These are phyloP conservation scores for Lithophane semibrunnea DNA, from an alignment of 2,888 invertebrate species.

Conservation along the genomic window DNA sequence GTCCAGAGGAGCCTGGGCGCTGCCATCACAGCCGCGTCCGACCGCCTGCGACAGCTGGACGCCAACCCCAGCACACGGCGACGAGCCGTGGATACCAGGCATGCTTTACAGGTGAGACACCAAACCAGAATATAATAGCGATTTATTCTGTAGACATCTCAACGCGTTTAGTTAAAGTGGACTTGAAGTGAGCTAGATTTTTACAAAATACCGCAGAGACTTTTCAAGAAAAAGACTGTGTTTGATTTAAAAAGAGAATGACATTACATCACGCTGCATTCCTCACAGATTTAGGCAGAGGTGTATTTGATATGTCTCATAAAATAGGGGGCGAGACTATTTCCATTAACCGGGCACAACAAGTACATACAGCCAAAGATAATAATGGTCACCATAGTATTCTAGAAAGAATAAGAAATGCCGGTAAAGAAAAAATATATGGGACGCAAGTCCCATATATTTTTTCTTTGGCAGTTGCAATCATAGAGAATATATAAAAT, in stretches of 20 bases:
- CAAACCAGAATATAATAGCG: background rate
- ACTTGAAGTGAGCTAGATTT: background rate
- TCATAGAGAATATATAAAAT: background rate
- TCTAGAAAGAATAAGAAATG: background rate
- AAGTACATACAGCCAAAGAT: background rate
- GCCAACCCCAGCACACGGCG: constrained; percentile 93
- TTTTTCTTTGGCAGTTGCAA: background rate
- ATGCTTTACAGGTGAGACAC: constrained; percentile 91
- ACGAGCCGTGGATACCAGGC: constrained; percentile 93
- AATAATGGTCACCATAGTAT: background rate
- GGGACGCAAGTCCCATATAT: too few species aligned
- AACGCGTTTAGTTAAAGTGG: background rate
- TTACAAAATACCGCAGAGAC: background rate
- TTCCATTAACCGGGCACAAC: background rate
- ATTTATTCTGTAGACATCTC: background rate
- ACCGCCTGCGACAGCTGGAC: constrained; percentile 94
- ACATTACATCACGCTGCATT: background rate
- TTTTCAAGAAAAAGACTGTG: background rate
- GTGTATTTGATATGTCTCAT: background rate
- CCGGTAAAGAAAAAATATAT: background rate
- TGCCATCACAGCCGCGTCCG: constrained; percentile 93
- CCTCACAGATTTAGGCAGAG: background rate
- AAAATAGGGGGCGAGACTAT: background rate
- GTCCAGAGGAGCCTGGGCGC: constrained; percentile 93
- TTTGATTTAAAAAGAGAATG: background rate